Conservation (phyloP, 1,140 invertebrate genomes). For the Archivesica marissinica region DNA sequence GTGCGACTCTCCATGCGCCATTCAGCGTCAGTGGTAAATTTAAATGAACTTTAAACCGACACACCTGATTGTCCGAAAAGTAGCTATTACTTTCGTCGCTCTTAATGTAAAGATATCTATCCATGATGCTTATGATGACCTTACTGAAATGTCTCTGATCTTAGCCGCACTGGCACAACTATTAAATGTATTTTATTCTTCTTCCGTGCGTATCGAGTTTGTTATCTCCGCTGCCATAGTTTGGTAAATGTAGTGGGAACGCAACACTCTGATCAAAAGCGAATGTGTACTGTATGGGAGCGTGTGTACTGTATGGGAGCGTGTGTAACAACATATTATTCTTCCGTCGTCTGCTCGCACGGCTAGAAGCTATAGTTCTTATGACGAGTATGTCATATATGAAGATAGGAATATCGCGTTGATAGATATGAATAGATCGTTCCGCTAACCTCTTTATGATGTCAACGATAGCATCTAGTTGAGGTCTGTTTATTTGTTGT, state of each 20-base stretch:
- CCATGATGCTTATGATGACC: neutral
- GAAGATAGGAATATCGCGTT: neutral
- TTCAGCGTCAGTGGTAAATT: constrained; percentile 2
- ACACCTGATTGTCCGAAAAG: constrained; percentile 41
- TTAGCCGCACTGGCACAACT: neutral
- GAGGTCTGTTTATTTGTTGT: neutral
- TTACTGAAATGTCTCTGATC: neutral
- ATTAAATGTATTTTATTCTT: neutral
- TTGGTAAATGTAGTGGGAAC: constrained; percentile 3
- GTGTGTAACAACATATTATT: neutral
- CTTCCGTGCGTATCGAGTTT: neutral
- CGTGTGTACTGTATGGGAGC: too few species aligned
- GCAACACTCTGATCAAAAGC: neutral
- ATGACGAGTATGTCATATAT: neutral
- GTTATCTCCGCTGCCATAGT: neutral
- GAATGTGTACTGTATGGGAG: neutral
- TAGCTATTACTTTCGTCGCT: constrained; percentile 41
- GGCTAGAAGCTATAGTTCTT: neutral
- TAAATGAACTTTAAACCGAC: constrained; percentile 45
- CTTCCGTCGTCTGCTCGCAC: neutral
- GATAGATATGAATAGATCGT: neutral
- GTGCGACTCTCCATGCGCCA: constrained; percentile 29
- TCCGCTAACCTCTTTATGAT: neutral
- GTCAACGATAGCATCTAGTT: neutral
- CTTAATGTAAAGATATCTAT: constrained; percentile 21